Evolutionary conservation across 2,113 vertebrate species (phyloP), one percentile per base, ranked within the genome.

Genomic region (Lasiurus borealis): DNA sequence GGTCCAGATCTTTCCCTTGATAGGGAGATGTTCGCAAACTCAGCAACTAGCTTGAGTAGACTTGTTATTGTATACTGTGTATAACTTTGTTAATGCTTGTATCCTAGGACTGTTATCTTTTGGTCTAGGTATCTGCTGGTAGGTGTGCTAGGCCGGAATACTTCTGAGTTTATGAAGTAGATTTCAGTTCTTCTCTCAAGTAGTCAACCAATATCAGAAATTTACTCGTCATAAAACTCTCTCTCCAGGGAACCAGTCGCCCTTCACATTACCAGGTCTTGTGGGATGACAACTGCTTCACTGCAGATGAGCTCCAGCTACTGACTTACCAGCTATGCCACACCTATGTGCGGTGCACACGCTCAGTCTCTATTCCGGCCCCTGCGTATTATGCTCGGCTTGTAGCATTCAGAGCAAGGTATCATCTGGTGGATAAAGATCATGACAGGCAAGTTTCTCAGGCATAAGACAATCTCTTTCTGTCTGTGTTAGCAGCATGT

Each of bases 251-350:
- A 98, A 99, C 99, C 97, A 99, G 99, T 97, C 99, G 99, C 6
- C 99, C 99, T 86, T 99, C 99, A 71, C 99, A 99, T 98, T 99
- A 99, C 98, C 99, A 99, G 96, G 99, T 99, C 94, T 94, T 99
- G 97, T 99, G 99, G 99, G 99, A 99, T 46, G 99, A 99, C 98
- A 99, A 99, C 98, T 99, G 99, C 29, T 99, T 99, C 97, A 99
- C 99, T 0, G 99, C 99, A 0, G 99, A 99, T 0, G 99, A 99
- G 57, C 98, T 99, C 72, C 99, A 99, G 98, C 99, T 99, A 23
- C 97, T 99, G 97, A 99, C 99, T 0, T 99, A 99, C 97, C 99
- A 99, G 98, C 98, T 99, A 92, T 99, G 99, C 97, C 99, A 99
- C 98, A 99, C 99, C 0, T 99, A 99, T 0, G 99, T 99, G 77